These are phyloP conservation scores for Nothobranchius furzeri DNA, from an alignment of 2,113 vertebrate species.

Conservation along the genomic window DNA sequence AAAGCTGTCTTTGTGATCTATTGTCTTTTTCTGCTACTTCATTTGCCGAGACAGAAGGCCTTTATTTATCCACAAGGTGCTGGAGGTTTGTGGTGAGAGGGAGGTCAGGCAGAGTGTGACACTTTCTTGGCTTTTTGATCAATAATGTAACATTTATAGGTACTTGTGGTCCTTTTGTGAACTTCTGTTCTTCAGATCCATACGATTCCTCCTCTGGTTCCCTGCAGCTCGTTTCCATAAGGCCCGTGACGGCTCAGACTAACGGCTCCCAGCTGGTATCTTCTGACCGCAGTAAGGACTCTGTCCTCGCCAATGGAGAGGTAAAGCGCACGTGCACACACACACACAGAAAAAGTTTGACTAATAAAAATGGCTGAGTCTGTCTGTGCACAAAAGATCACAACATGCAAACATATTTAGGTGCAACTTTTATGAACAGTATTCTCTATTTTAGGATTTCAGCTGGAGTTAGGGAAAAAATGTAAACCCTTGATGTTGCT, in stretches of 20 bases:
- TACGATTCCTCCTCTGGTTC: slow-evolving; percentile 96
- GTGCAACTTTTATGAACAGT: not conserved
- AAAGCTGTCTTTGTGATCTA: slow-evolving; percentile 50
- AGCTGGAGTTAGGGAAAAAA: not conserved
- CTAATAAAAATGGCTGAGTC: too few relatives aligned
- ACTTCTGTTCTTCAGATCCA: slow-evolving; percentile 79
- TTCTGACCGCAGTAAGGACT: slow-evolving; percentile 90
- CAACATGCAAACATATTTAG: not conserved
- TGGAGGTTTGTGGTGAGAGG: not conserved
- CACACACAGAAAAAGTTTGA: too few relatives aligned
- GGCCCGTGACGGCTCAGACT: slow-evolving; percentile 83
- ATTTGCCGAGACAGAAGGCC: slow-evolving; percentile 61
- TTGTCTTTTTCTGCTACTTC: slow-evolving; percentile 38
- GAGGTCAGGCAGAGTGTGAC: slow-evolving; percentile 12
- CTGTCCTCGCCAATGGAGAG: slow-evolving; percentile 89
- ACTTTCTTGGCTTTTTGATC: slow-evolving; percentile 32
- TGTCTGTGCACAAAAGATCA: too few relatives aligned
- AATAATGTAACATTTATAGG: slow-evolving; percentile 44
- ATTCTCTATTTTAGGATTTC: not conserved
- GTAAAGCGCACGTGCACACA: slow-evolving; percentile 68
- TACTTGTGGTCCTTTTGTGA: slow-evolving; percentile 55
- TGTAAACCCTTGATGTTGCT: too few relatives aligned
- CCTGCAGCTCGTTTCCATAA: slow-evolving; percentile 93
- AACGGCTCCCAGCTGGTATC: slow-evolving; percentile 82
- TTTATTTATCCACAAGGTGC: slow-evolving; percentile 74